phyloP scores from a whole-genome alignment of 2,113 vertebrate genomes.

The Agelaius tricolor region DNA sequence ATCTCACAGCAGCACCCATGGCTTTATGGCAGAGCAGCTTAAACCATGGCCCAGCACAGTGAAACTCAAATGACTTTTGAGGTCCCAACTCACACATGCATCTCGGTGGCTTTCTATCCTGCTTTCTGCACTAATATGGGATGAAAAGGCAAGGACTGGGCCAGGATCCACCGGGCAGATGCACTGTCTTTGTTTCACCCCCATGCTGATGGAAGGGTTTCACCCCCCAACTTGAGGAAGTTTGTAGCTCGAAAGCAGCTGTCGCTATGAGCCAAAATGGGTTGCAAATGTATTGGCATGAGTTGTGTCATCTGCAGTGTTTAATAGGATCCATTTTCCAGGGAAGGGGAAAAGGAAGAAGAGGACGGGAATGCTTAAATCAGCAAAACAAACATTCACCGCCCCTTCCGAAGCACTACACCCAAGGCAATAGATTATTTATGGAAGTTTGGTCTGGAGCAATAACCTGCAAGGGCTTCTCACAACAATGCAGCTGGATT shows the following conservation, averaged over 20 bases:
- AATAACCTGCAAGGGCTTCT: constrained; percentile 38
- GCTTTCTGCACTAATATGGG: background rate
- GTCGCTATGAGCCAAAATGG: background rate
- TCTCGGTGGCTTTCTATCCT: fast-evolving
- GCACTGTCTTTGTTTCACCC: background rate
- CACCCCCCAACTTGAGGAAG: background rate
- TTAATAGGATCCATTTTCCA: constrained; percentile 42
- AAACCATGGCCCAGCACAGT: background rate
- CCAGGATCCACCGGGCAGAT: background rate
- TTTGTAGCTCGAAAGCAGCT: background rate
- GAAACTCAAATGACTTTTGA: background rate
- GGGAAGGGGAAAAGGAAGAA: constrained; percentile 5
- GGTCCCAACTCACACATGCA: background rate
- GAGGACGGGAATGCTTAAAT: background rate
- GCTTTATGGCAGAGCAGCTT: background rate
- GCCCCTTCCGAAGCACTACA: background rate
- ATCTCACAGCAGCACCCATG: fast-evolving
- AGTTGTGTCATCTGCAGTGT: background rate
- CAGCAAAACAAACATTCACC: constrained; percentile 29
- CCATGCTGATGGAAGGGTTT: background rate
- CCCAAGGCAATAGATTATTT: background rate
- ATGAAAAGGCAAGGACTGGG: background rate
- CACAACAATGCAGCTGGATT: constrained; percentile 56
- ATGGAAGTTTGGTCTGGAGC: constrained; percentile 6
- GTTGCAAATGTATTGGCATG: constrained; percentile 40